Evolutionary conservation across 1,140 invertebrate genomes (phyloP).

Genomic region (Palaemon carinicauda): DNA sequence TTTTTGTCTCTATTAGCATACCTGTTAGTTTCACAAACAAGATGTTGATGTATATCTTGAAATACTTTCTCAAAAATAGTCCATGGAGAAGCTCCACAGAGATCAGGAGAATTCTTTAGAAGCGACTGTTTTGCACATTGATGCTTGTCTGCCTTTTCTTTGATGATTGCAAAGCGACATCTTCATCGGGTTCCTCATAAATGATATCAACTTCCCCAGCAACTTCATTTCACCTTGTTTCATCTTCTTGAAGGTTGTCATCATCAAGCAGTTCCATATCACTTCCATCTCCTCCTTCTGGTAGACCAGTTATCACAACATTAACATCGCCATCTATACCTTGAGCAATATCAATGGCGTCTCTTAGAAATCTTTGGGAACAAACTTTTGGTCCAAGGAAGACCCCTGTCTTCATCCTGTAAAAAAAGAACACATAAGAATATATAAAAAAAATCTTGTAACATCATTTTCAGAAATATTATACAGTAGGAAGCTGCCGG

Average conservation of each 20-base stretch:
- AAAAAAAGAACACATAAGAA: too few species aligned
- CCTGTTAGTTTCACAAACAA: neutral
- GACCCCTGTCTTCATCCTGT: neutral
- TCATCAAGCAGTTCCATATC: slow-evolving; percentile 23
- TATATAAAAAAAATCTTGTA: too few species aligned
- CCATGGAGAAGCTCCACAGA: neutral
- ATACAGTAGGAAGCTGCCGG: too few species aligned
- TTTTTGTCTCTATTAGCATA: slow-evolving; percentile 9
- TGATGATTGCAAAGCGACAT: neutral
- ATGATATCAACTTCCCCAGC: slow-evolving; percentile 13
- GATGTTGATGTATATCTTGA: neutral
- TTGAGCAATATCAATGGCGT: slow-evolving; percentile 60
- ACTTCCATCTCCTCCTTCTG: too few species aligned
- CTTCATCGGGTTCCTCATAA: slow-evolving; percentile 9
- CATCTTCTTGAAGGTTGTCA: neutral
- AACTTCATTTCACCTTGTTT: neutral
- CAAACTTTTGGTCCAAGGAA: slow-evolving; percentile 1
- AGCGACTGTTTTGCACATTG: neutral
- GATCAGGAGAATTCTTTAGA: neutral
- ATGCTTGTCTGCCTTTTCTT: neutral
- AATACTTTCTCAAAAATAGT: slow-evolving; percentile 10
- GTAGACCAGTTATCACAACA: slow-evolving; percentile 57
- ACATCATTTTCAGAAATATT: too few species aligned
- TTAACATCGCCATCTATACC: slow-evolving; percentile 60
- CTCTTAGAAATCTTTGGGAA: slow-evolving; percentile 59